phyloP scores from a whole-genome alignment of 2,113 vertebrate species.

The Illadopsis cleaveri region DNA sequence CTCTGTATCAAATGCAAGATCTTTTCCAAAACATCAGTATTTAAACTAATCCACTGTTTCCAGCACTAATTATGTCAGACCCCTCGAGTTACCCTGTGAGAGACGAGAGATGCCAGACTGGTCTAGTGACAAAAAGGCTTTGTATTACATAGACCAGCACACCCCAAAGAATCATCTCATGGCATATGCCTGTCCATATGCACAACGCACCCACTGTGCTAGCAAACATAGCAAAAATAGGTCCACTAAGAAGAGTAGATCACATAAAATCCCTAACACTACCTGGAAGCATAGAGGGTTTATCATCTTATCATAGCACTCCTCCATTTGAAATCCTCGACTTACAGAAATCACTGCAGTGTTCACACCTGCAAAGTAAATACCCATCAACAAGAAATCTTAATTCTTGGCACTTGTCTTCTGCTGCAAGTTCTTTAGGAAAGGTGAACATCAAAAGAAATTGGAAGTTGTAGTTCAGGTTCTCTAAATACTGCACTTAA shows the following conservation, averaged over 20 bases:
- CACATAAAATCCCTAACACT: not conserved
- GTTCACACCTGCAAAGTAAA: not conserved
- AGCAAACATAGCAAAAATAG: not conserved
- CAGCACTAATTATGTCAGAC: not conserved
- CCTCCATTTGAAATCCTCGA: not conserved
- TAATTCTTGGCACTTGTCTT: not conserved
- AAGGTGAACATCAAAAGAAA: not conserved
- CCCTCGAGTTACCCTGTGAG: not conserved
- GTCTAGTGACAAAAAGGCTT: slow-evolving; percentile 22
- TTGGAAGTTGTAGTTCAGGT: not conserved
- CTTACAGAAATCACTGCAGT: not conserved
- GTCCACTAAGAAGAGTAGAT: not conserved
- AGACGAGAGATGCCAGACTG: not conserved
- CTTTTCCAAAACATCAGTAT: not conserved
- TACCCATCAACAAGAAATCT: not conserved
- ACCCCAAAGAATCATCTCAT: not conserved
- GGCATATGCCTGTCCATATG: not conserved
- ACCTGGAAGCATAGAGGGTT: not conserved
- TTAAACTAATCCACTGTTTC: not conserved
- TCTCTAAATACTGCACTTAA: not conserved
- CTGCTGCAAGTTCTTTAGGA: not conserved
- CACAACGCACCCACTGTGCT: not conserved
- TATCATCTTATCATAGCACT: not conserved
- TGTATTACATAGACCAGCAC: not conserved
- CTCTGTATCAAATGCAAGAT: not conserved